Percentiles rank a stretch among this genome's conserved stretches.
phyloP scores from a whole-genome alignment of 2,888 invertebrate genomes.

The Acrocyrtus sp. region DNA sequence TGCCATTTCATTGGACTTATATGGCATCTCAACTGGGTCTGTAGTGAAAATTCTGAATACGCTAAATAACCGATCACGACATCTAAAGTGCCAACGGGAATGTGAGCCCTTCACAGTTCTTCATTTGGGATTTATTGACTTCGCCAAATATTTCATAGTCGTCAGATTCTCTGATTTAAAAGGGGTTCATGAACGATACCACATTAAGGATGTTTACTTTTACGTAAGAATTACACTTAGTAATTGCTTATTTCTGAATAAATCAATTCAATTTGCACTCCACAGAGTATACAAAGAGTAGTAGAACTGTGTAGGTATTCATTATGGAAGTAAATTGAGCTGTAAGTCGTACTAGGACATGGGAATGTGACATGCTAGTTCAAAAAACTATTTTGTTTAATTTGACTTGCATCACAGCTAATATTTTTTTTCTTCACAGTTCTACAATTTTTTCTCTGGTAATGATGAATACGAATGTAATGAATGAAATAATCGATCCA shows the following conservation, averaged over 20 bases:
- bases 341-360: too few relatives aligned
- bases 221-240: slow-evolving; percentile 73
- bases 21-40: slow-evolving; percentile 56
- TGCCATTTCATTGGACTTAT: slow-evolving; percentile 76
- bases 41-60: slow-evolving; percentile 58
- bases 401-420: too few relatives aligned
- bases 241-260: too few relatives aligned
- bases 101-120: slow-evolving; percentile 90
- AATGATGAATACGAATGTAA: too few relatives aligned
- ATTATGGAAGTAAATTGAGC: too few relatives aligned
- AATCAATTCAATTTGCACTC: too few relatives aligned
- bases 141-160: slow-evolving; percentile 86
- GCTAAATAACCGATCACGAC: slow-evolving; percentile 73
- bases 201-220: slow-evolving; percentile 84
- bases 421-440: background rate
- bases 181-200: slow-evolving; percentile 84
- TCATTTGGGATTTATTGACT: slow-evolving; percentile 90
- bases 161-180: slow-evolving; percentile 86
- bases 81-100: slow-evolving; percentile 76
- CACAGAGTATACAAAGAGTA: too few relatives aligned
- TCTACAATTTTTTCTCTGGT: background rate
- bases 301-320: too few relatives aligned
- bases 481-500: slow-evolving; percentile 21
- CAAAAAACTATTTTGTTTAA: too few relatives aligned
- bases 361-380: too few relatives aligned